Percentiles rank a stretch among this genome's conserved stretches.
Evolutionary conservation across 1,140 invertebrate genomes (phyloP).

Genomic region (Mesaphorura yosii): DNA sequence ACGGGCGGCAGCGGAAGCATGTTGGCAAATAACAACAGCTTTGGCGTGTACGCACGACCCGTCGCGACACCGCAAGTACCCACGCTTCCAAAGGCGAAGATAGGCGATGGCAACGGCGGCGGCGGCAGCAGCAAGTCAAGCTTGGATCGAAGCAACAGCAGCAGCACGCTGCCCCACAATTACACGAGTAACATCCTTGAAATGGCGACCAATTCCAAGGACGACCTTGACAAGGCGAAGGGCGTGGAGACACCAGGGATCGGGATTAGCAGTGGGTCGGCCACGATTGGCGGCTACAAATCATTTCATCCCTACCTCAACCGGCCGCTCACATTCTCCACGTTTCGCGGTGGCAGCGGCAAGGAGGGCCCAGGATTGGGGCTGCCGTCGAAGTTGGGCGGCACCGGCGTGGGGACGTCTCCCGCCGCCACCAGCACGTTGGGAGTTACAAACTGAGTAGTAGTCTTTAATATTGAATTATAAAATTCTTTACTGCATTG

Average conservation of each 20-base stretch:
- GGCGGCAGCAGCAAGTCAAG: not conserved
- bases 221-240: too few species aligned
- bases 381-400: too few species aligned
- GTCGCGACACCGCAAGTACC: constrained; percentile 18
- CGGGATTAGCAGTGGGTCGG: not conserved
- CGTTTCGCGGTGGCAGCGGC: constrained; percentile 15
- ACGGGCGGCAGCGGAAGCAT: not conserved
- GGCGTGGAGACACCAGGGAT: not conserved
- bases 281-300: constrained; percentile 23
- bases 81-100: constrained; percentile 5
- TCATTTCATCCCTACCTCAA: constrained; percentile 29
- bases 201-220: too few species aligned
- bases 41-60: constrained; percentile 25
- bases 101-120: constrained; percentile 5
- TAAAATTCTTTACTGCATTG: too few species aligned
- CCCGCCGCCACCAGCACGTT: too few species aligned
- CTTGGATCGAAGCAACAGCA: not conserved
- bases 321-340: constrained; percentile 29
- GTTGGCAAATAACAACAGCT: constrained; percentile 13
- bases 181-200: too few species aligned
- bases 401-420: too few species aligned
- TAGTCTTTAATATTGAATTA: too few species aligned
- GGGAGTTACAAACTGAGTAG: too few species aligned
- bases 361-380: too few species aligned
- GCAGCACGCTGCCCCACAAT: too few species aligned